Percentiles rank a stretch among this genome's conserved stretches.
These are phyloP conservation scores for Cottoperca gobio DNA, from an alignment of 2,797 vertebrate genomes.

Conservation along the genomic window DNA sequence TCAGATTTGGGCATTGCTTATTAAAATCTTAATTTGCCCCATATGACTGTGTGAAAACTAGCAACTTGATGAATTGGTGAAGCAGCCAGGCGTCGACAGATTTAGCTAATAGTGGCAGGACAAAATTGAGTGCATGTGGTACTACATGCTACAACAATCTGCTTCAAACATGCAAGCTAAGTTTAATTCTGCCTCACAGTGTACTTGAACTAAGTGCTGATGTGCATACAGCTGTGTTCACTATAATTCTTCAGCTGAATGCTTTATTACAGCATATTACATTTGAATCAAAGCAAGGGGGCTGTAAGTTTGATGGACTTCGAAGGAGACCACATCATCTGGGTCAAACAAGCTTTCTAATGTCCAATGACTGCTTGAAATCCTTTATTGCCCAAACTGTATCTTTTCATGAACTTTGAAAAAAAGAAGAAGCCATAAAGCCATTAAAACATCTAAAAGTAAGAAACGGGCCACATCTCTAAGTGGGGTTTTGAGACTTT, in stretches of 20 bases:
- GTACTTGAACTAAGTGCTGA: too few relatives aligned
- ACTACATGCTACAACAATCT: background rate
- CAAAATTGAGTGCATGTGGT: background rate
- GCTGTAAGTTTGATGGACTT: background rate
- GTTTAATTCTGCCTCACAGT: too few relatives aligned
- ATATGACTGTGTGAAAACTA: slow-evolving; percentile 39
- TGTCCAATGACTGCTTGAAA: background rate
- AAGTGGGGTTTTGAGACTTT: background rate
- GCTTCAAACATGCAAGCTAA: background rate
- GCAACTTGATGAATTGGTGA: slow-evolving; percentile 31
- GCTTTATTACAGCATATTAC: background rate
- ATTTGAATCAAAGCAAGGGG: background rate
- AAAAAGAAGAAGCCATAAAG: too few relatives aligned
- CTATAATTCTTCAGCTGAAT: background rate
- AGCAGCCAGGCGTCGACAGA: slow-evolving; percentile 17
- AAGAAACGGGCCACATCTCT: too few relatives aligned
- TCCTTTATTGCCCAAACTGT: background rate
- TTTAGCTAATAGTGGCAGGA: background rate
- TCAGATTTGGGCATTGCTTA: background rate
- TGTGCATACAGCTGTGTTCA: background rate
- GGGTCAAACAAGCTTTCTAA: background rate
- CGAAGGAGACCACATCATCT: too few relatives aligned
- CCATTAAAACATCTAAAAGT: too few relatives aligned
- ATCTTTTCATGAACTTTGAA: background rate
- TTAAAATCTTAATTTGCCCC: slow-evolving; percentile 34